Percentiles rank a stretch among this genome's conserved stretches.
Conservation (phyloP, 1,140 invertebrate genomes). For the Calosoma granatense region DNA sequence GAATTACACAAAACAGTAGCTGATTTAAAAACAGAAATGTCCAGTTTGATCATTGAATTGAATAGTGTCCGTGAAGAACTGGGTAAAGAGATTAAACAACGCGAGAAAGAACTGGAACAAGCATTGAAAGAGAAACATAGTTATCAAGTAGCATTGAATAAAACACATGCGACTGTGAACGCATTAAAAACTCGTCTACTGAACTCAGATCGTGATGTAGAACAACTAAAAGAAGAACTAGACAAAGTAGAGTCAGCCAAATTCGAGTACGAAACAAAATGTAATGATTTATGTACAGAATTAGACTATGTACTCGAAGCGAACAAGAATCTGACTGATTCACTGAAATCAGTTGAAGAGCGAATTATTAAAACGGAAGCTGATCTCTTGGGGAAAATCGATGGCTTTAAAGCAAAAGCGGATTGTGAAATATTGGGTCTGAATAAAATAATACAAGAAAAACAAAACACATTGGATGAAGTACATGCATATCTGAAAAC, state of each 20-base stretch:
- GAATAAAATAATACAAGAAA: slow-evolving; percentile 14
- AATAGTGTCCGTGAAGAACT: slow-evolving; percentile 27
- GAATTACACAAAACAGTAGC: slow-evolving; percentile 32
- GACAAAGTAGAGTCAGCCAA: slow-evolving; percentile 34
- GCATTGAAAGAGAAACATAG: slow-evolving; percentile 36
- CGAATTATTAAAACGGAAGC: slow-evolving; percentile 21
- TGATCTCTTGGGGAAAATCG: slow-evolving; percentile 20
- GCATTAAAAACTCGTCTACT: slow-evolving; percentile 39
- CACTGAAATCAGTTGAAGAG: slow-evolving; percentile 21
- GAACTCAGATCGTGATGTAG: slow-evolving; percentile 41
- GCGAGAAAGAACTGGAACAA: slow-evolving; percentile 33
- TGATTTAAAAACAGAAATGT: slow-evolving; percentile 28
- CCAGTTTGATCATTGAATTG: slow-evolving; percentile 23
- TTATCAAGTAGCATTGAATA: slow-evolving; percentile 38
- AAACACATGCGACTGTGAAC: slow-evolving; percentile 38
- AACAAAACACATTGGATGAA: slow-evolving; percentile 17
- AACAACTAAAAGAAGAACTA: slow-evolving; percentile 39
- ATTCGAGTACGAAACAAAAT: slow-evolving; percentile 35
- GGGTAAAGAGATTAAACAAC: slow-evolving; percentile 30
- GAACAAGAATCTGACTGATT: slow-evolving; percentile 30
- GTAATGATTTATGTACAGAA: slow-evolving; percentile 30
- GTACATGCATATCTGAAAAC: slow-evolving; percentile 17
- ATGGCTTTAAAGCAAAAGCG: slow-evolving; percentile 12
- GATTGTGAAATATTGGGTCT: slow-evolving; percentile 10
- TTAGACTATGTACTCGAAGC: slow-evolving; percentile 24